phyloP scores from a whole-genome alignment of 2,888 invertebrate species.

The Papilio elwesi region DNA sequence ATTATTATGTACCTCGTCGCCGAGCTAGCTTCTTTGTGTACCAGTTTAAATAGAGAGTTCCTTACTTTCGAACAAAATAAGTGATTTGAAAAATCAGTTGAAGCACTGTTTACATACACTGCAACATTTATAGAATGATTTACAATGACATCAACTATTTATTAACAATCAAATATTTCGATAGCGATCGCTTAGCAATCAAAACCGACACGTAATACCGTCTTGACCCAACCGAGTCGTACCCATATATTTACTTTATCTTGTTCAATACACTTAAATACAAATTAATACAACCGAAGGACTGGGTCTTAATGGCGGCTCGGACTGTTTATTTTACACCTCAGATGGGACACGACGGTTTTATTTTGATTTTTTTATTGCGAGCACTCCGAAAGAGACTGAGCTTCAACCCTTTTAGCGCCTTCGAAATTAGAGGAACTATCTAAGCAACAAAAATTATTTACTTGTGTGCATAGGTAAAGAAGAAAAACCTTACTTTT shows the following conservation, averaged over 20 bases:
- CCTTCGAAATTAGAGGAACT: conserved; percentile 57
- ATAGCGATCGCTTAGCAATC: conserved; percentile 44
- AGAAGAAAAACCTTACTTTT: too few species aligned
- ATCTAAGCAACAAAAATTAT: conserved; percentile 45
- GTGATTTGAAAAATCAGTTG: background rate
- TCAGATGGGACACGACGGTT: conserved; percentile 72
- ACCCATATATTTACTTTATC: conserved; percentile 82
- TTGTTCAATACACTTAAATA: conserved; percentile 84
- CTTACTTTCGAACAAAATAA: too few species aligned
- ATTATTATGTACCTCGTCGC: too few species aligned
- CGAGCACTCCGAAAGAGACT: conserved; percentile 47
- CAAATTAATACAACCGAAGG: conserved; percentile 83
- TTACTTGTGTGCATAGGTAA: conserved; percentile 10
- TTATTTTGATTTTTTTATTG: conserved; percentile 70
- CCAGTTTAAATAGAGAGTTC: too few species aligned
- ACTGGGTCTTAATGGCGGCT: conserved; percentile 77
- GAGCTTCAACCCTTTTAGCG: conserved; percentile 69
- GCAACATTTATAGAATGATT: conserved; percentile 39
- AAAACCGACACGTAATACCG: conserved; percentile 60
- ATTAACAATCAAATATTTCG: conserved; percentile 31
- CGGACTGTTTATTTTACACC: conserved; percentile 83
- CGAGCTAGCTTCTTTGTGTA: too few species aligned
- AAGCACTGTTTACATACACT: background rate
- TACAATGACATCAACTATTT: too few species aligned
- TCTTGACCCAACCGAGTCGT: conserved; percentile 61